Evolutionary conservation across 2,888 invertebrate species (phyloP), one percentile per base, ranked within the genome.

Genomic region (Sarcophaga caerulescens): DNA sequence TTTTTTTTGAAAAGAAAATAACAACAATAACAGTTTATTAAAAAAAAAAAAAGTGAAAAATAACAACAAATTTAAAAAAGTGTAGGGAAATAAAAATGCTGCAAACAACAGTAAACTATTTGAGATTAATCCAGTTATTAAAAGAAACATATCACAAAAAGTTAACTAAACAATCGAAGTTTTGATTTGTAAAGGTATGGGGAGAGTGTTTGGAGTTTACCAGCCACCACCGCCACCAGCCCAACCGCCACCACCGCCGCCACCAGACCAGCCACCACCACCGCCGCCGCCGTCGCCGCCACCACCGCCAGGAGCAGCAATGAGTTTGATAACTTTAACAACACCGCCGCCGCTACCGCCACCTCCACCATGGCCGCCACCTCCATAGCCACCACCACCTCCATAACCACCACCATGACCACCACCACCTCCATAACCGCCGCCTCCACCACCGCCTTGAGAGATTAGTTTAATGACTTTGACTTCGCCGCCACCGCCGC

Each of bases 241-340:
- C 35, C 35, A 35, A 1, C 44, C 62, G n/a, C 25, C 25, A 25
- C 23, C 25, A 25, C 25, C 25, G 25, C 25, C 25, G 25, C 25
- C 25, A 6, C 35, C 35, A 35, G 35, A 6, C 35, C 35, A 35
- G 1, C 35, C 77, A 2, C 75, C 87, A 19, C 74, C 84, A 35
- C 57, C 8, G 3, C 35, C 75, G 35, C 88, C 85, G 83, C 89
- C 89, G 52, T 74, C 85, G 80, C 35, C 65, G 59, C 75, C 78
- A 17, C 83, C 79, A 12, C 81, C 86, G 57, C 73, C 86, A 8
- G 1, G 1, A 35, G 35, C 35, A 10, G 35, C 3, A 35, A 35
- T 35, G 2, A 35, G 8, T 35, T 35, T 35, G 35, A 35, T 35
- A 35, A 35, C 10, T 35, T 35, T 35, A 35, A 35, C 35, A 6